Conservation (phyloP, 37 sponge, comb jelly and placozoan species). For the Oopsacas minuta region DNA sequence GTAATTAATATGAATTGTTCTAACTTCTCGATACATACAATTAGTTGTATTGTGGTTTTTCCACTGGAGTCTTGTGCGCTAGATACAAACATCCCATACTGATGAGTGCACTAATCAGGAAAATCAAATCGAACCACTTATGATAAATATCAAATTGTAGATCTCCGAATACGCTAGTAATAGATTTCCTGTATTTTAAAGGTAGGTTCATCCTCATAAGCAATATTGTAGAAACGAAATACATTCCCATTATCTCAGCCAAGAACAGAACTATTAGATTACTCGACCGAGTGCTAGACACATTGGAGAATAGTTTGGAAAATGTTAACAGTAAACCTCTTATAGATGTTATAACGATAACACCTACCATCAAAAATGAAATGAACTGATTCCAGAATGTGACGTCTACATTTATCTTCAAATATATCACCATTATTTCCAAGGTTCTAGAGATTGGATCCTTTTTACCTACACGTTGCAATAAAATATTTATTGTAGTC, state of each 20-base stretch:
- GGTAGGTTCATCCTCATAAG: slow-evolving; percentile 99
- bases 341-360: slow-evolving; percentile 87
- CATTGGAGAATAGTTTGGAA: slow-evolving; percentile 45
- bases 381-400: slow-evolving; percentile 90
- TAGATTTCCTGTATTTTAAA: slow-evolving; percentile 46
- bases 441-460: slow-evolving; percentile 91
- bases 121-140: slow-evolving; percentile 98
- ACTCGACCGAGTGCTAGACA: slow-evolving; percentile 83
- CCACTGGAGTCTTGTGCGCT: slow-evolving; percentile 79
- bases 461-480: slow-evolving; percentile 87
- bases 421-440: slow-evolving; percentile 63
- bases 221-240: slow-evolving; percentile 94
- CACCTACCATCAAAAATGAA: slow-evolving; percentile 84
- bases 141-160: slow-evolving; percentile 96
- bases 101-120: slow-evolving; percentile 83
- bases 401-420: slow-evolving; percentile 40
- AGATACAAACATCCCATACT: slow-evolving; percentile 91
- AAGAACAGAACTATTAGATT: slow-evolving; percentile 81
- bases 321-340: slow-evolving; percentile 85
- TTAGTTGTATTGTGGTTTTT: slow-evolving; percentile 29
- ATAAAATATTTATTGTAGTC: slow-evolving; percentile 81
- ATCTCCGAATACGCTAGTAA: slow-evolving; percentile 76
- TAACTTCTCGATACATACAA: too few species aligned
- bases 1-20: too few species aligned
- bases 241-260: slow-evolving; percentile 99